Evolutionary conservation across 2,888 invertebrate genomes (phyloP), one percentile per base, ranked within the genome.

Genomic region (Athalia cordata): DNA sequence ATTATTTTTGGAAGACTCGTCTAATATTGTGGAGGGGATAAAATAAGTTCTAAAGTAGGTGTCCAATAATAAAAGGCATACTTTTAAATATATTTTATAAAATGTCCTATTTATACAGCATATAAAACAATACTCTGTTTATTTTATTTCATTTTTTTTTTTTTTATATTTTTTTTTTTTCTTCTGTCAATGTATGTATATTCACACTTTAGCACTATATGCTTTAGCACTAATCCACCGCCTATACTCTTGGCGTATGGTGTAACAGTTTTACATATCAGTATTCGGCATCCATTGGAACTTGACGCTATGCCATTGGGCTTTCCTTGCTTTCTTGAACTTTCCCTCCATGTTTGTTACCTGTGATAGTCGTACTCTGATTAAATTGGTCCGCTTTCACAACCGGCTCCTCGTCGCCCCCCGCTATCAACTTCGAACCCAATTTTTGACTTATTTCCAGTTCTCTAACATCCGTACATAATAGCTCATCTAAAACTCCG

Each of bases 61-160:
- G 72, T 72, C 29, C 72, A 72, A 72, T 72, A 83, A 81, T 77
- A 72, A 81, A 80, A 81, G 76, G 66, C 80, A 83, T 77, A 77
- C 81, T 89, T 89, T 89, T 86, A 88, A 88, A 89, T 89, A 88
- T 90, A 89, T 89, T 90, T 89, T 90, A 90, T 88, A 90, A 90
- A 90, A 90, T 85, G 85, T 89, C 84, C 88, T 89, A 89, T 89
- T 89, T 89, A 88, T 90, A 90, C 90, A 89, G 89, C 88, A 90
- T 90, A 90, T 90, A 90, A 90, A 90, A 90, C 90, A 90, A 90
- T 90, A 90, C 88, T 90, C 89, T 90, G 87, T 88, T 87, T 89
- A 29, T 75, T 64, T 62, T 75, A 15, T 59, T 72, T 75, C 57
- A 72, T 62, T 62, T 15, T 62, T 13, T 13, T 62, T 13, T 15